Evolutionary conservation across 2,888 invertebrate genomes (phyloP).

Genomic region (Drosophila leonis): DNA sequence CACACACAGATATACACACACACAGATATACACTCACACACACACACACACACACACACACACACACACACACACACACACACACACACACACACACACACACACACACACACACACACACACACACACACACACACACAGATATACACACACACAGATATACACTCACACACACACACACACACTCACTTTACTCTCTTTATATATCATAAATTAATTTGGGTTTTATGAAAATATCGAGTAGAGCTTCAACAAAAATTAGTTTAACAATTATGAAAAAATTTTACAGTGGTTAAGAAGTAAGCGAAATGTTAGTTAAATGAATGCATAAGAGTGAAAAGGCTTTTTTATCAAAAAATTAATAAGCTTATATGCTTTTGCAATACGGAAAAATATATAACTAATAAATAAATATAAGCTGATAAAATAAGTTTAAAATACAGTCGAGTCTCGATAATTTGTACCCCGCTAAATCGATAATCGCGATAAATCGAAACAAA

Average conservation of each 20-base stretch:
- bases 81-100: neutral
- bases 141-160: too few relatives aligned
- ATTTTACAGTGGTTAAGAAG: neutral
- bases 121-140: too few relatives aligned
- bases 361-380: too few relatives aligned
- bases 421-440: too few relatives aligned
- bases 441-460: too few relatives aligned
- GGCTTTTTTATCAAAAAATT: too few relatives aligned
- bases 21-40: too few relatives aligned
- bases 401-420: too few relatives aligned
- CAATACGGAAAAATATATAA: too few relatives aligned
- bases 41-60: neutral
- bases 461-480: too few relatives aligned
- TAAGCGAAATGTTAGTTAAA: neutral
- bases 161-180: neutral
- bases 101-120: neutral
- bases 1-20: neutral
- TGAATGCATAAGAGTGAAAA: too few relatives aligned
- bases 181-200: neutral
- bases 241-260: neutral
- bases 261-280: slow-evolving; percentile 4
- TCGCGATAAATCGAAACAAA: too few relatives aligned
- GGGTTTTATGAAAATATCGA: neutral
- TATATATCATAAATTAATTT: slow-evolving; percentile 8
- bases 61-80: neutral